phyloP scores from a whole-genome alignment of 2,113 vertebrate species.

The Bambusicola thoracicus region DNA sequence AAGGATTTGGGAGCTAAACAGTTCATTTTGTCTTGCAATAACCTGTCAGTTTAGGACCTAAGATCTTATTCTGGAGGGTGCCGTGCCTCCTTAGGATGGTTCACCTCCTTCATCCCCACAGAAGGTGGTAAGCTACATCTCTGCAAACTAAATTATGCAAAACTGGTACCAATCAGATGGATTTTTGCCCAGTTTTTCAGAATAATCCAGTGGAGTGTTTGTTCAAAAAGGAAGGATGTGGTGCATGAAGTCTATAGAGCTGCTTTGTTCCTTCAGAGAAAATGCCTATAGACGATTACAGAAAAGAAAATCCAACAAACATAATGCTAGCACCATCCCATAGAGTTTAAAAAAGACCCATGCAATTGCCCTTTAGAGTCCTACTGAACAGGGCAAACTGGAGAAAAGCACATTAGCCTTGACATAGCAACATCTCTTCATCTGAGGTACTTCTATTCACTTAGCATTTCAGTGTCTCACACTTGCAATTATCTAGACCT shows the following conservation, averaged over 20 bases:
- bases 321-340: not conserved
- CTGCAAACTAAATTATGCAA: not conserved
- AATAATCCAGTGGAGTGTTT: not conserved
- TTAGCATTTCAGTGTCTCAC: slow-evolving; percentile 4
- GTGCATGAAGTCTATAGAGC: not conserved
- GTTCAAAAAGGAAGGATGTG: not conserved
- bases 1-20: slow-evolving; percentile 45
- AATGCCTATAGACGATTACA: not conserved
- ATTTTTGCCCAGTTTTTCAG: no score
- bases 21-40: slow-evolving; percentile 13
- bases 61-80: not conserved
- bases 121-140: not conserved
- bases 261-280: not conserved
- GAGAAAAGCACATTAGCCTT: slow-evolving; percentile 21
- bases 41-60: not conserved
- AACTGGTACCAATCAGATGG: no score
- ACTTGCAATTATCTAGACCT: not conserved
- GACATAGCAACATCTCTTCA: slow-evolving; percentile 30
- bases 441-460: not conserved
- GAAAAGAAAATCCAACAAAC: slow-evolving; percentile 28
- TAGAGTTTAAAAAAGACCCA: not conserved
- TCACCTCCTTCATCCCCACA: not conserved
- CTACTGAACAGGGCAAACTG: not conserved
- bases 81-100: not conserved
- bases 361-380: not conserved